Evolutionary conservation across 2,113 vertebrate species (phyloP).

Genomic region (Pterophyllum scalare): DNA sequence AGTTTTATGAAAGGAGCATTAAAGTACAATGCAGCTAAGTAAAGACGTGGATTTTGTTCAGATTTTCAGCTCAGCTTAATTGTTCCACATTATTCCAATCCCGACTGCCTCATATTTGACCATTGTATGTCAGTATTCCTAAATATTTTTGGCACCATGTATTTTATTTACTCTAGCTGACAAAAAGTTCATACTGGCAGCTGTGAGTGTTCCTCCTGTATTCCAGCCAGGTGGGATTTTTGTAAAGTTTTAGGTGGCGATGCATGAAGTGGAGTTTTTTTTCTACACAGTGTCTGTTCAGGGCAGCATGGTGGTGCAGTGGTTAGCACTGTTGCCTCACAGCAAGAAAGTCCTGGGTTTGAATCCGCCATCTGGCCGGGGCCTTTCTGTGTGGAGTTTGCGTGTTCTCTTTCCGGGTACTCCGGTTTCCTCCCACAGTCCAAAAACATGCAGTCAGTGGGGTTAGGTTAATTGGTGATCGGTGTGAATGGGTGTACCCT

Average conservation of each 20-base stretch:
- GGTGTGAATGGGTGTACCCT: too few relatives aligned
- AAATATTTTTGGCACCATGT: not conserved
- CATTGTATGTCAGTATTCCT: not conserved
- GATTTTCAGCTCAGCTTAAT: constrained; percentile 10
- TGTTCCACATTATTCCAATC: constrained; percentile 17
- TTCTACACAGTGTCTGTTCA: not conserved
- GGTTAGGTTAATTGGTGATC: too few relatives aligned
- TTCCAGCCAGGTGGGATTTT: not conserved
- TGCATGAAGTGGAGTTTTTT: not conserved
- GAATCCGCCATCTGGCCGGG: too few relatives aligned
- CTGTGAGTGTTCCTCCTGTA: not conserved
- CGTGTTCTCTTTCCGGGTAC: too few relatives aligned
- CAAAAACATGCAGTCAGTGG: too few relatives aligned
- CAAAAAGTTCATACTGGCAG: not conserved
- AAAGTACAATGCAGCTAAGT: constrained; percentile 57
- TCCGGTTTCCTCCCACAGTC: too few relatives aligned
- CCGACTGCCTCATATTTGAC: constrained; percentile 5
- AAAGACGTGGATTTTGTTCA: constrained; percentile 27
- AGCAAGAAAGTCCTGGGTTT: too few relatives aligned
- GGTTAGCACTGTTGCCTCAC: too few relatives aligned
- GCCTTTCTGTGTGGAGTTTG: too few relatives aligned
- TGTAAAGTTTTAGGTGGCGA: not conserved
- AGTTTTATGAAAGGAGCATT: constrained; percentile 33
- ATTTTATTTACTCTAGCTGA: too few relatives aligned
- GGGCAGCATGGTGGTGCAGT: too few relatives aligned